Base-by-base conservation (phyloP, 1,140 invertebrate genomes). In the Achatina immaculata region DNA sequence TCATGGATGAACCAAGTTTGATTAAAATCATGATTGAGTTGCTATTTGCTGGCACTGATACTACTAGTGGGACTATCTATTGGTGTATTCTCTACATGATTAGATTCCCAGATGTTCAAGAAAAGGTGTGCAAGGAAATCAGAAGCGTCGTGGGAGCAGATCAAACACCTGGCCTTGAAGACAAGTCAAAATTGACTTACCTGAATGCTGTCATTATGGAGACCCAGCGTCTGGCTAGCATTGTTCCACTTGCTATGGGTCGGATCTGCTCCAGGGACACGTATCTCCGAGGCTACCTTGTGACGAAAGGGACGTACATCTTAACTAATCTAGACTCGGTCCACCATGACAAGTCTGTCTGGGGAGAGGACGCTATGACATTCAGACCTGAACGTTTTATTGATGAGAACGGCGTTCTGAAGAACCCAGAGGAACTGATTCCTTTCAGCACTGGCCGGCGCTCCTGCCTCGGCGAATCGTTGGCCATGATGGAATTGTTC, bases 11-110 rank as follows among this genome's bases (percentile, higher is more conserved):
- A 34, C 43, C 42, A 19, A 80, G 86, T 40, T 71, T 87, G 21
- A 58, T 51, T 24, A 31, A 38, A 40, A 62, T 78, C 19, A 80
- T 89, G 14, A 36, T 72, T 31, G 97, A 98, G 90, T 92, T 98
- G 79, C 96, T 96, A 31, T 78, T 58, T 7, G 85, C 84, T 65
- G 85, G 85, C 0, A 82, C 78, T 0, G 85, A 85, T 31, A 86
- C 83, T 3, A 83, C 81, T 40, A n/a, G 83, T 40, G 81, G 80
- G 19, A 73, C 84, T 4, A 72, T 87, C 28, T 55, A 55, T 9
- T 87, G 97, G 97, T 95, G 96, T 85, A 90, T 97, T n/a, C 91
- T 98, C 4, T 95, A 95, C 83, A 94, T 98, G 93, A 95, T 95
- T 0, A 88, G 93, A 24, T 89, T 96, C 91, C 94, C 94, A 16